Evolutionary conservation across 2,888 invertebrate genomes (phyloP).

Genomic region (Hofmannophila pseudospretella): DNA sequence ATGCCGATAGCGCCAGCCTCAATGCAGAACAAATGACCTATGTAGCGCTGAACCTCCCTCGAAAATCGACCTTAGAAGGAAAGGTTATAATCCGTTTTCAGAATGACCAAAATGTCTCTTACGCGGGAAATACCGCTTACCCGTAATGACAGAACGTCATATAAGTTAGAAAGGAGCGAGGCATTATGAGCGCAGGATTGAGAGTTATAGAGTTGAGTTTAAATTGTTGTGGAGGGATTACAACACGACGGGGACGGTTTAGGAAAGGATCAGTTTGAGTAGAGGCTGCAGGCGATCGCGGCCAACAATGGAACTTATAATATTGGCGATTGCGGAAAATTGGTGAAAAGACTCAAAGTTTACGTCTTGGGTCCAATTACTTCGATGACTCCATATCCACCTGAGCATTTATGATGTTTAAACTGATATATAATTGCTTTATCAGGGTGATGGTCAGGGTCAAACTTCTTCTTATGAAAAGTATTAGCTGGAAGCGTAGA

Average conservation of each 20-base stretch:
- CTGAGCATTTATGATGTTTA: no score
- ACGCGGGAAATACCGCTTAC: constrained; percentile 30
- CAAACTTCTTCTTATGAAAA: no score
- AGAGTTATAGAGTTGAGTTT: constrained; percentile 45
- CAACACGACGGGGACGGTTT: constrained; percentile 49
- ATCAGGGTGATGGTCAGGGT: no score
- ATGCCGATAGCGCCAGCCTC: constrained; percentile 74
- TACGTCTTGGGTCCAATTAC: no score
- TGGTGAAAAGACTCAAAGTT: constrained; percentile 49
- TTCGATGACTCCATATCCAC: no score
- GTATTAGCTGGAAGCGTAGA: not conserved
- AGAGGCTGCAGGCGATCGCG: constrained; percentile 63
- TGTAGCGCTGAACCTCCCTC: constrained; percentile 19
- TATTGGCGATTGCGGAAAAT: constrained; percentile 65
- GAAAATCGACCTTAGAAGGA: constrained; percentile 38
- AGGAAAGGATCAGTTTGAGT: constrained; percentile 64
- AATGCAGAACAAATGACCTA: constrained; percentile 42
- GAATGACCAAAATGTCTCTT: constrained; percentile 32
- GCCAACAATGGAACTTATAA: constrained; percentile 68
- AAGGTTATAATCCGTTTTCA: constrained; percentile 25
- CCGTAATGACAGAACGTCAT: constrained; percentile 65
- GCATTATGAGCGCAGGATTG: constrained; percentile 51
- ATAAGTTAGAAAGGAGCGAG: constrained; percentile 46
- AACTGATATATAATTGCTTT: no score
- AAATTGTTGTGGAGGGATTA: constrained; percentile 27